Base-by-base conservation (phyloP, 2,888 invertebrate species). In the Hydropsyche betteni region DNA sequence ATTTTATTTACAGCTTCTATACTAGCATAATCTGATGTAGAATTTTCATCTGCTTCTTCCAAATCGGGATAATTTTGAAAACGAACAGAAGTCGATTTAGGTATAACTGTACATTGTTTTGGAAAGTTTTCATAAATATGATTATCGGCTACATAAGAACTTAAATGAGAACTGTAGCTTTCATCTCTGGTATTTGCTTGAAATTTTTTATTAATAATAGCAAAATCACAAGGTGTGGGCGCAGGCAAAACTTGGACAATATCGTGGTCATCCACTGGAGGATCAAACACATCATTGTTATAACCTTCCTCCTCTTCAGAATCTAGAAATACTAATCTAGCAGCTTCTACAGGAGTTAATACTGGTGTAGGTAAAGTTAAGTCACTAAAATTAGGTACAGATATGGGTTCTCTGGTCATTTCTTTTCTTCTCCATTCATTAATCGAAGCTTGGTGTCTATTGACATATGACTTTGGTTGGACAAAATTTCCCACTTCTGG, bases 11-110 rank as follows among this genome's bases (percentile, higher is more conserved):
- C 89, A 0, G 89, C 88, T 83, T 92, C 93, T 69, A 92, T 91
- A 81, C 93, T 92, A 74, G 92, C 92, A 83, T 93, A 93, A 82
- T 93, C 93, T 4, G 93, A 93, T 0, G 93, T 93, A 0, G 91
- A 91, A 77, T 89, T 89, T 74, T 86, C 86, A 77, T 89, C 89
- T 36, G 82, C 83, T 80, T 91, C 90, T 76, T 90, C 89, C 68
- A 88, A 85, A 24, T 86, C 86, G 34, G 86, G 84, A n/a, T 85
- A 83, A 78, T 84, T 83, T 8, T 89, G 88, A 80, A 91, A 90
- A 75, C 90, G 85, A 3, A 90, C 90, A 4, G 90, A 90, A 2
- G 89, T 90, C 0, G 86, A 88, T 75, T 86, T 88, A 4, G 90
- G 87, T 78, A 89, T 85, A 73, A 83, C 84, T 4, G 83, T 82